These are phyloP conservation scores for Adoxophyes honmai DNA, from an alignment of 1,140 invertebrate species.

Conservation along the genomic window DNA sequence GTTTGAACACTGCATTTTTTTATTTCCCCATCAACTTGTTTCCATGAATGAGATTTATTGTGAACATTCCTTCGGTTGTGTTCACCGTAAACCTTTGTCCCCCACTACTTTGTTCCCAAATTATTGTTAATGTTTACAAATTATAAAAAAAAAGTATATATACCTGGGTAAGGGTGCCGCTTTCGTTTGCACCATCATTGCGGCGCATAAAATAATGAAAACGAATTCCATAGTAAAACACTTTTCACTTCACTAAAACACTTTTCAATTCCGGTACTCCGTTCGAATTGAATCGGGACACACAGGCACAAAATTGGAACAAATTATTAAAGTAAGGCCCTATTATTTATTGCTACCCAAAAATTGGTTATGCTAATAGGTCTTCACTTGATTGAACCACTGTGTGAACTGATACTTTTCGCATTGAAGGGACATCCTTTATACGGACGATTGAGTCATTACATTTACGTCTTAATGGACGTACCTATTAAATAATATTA, in stretches of 20 bases:
- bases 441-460: background rate
- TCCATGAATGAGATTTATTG: too few species aligned
- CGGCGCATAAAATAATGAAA: background rate
- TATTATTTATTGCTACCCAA: constrained; percentile 12
- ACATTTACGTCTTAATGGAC: background rate
- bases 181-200: background rate
- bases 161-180: background rate
- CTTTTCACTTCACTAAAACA: too few species aligned
- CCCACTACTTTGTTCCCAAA: too few species aligned
- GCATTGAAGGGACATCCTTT: background rate
- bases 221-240: background rate
- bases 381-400: constrained; percentile 7
- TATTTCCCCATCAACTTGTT: too few species aligned
- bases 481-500: too few species aligned
- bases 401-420: constrained; percentile 3
- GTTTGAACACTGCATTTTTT: too few species aligned
- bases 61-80: too few species aligned
- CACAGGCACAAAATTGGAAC: background rate
- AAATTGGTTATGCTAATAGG: constrained; percentile 10
- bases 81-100: too few species aligned
- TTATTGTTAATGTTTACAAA: too few species aligned
- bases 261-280: too few species aligned
- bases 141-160: background rate
- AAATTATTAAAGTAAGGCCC: constrained; percentile 2
- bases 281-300: background rate